Evolutionary conservation across 2,888 invertebrate species (phyloP), one percentile per base, ranked within the genome.

Genomic region (Ormyrus nitidulus): DNA sequence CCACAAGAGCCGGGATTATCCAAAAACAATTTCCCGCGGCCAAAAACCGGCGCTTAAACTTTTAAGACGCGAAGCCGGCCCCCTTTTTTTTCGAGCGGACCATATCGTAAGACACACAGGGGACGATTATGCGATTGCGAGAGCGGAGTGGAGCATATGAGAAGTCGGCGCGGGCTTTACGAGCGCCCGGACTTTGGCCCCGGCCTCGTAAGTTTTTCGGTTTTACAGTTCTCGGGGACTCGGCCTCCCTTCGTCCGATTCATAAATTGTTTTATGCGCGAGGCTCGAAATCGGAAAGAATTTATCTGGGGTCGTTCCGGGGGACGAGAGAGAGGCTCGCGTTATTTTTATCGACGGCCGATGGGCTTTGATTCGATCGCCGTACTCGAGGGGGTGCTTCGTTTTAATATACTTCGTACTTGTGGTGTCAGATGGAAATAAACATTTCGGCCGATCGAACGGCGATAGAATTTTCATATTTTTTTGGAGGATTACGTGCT

Each of bases 181-280:
- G 77, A 69, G 77, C 34, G 6, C 13, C 13, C 34, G n/a, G 9
- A 34, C 34, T 34, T 34, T 3, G 34, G 10, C 7, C 9, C 66
- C 66, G 6, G 61, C 51, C n/a, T 49, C 51, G 44, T 51, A 58
- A 70, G 44, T 77, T 77, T 71, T 44, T 54, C 5, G 49, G n/a
- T 13, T 65, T 58, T 71, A 56, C 66, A 54, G 62, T 77, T 77
- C 71, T 71, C 48, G 77, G 58, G 62, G 44, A 46, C 13, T 34
- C 1, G 34, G 46, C 48, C n/a, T n/a, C 2, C 11, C 11, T 64
- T 13, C 59, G 51, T 59, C 49, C 56, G 77, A 72, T 73, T 72
- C 66, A 72, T 78, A 78, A 72, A 78, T 72, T 68, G 71, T 71
- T 72, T 66, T 72, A 78, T 71, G 44, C 59, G 51, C n/a, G 34